phyloP scores from a whole-genome alignment of 2,888 invertebrate species.

The Aplocera efformata region DNA sequence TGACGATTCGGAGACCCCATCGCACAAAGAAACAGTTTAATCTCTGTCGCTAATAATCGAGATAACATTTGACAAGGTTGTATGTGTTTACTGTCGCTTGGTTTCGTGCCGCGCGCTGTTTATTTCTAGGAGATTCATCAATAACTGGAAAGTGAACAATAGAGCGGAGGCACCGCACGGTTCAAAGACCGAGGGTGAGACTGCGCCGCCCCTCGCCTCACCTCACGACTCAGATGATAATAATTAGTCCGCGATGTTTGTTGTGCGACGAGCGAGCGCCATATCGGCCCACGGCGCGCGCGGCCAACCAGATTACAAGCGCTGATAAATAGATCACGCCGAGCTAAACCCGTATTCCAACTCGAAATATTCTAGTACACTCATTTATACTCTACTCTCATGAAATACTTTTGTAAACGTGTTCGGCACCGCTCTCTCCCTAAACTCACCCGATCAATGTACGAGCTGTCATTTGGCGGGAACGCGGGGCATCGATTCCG shows the following conservation, averaged over 20 bases:
- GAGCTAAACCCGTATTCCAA: conserved; percentile 14
- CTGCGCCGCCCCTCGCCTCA: conserved; percentile 31
- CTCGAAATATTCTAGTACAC: conserved; percentile 16
- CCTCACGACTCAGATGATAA: conserved; percentile 33
- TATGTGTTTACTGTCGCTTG: conserved; percentile 1
- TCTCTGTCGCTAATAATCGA: not conserved
- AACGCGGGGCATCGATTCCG: conserved; percentile 60
- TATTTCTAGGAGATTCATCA: conserved; percentile 48
- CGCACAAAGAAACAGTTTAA: conserved; percentile 1
- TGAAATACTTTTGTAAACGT: no score
- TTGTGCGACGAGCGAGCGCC: conserved; percentile 29
- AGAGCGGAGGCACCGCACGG: conserved; percentile 41
- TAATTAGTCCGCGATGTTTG: conserved; percentile 33
- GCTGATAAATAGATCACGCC: conserved; percentile 7
- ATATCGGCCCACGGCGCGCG: conserved; percentile 18
- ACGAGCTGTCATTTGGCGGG: conserved; percentile 57
- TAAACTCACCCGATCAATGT: conserved; percentile 73
- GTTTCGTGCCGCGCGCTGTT: conserved; percentile 7
- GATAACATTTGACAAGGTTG: conserved; percentile 7
- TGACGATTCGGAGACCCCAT: not conserved
- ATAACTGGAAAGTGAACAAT: conserved; percentile 36
- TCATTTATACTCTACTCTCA: no score
- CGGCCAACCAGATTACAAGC: conserved; percentile 10
- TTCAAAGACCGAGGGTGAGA: conserved; percentile 60
- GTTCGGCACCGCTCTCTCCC: conserved; percentile 11